Percentiles rank a stretch among this genome's conserved stretches.
Evolutionary conservation across 2,888 invertebrate species (phyloP).

Genomic region (Agrotis clavis): DNA sequence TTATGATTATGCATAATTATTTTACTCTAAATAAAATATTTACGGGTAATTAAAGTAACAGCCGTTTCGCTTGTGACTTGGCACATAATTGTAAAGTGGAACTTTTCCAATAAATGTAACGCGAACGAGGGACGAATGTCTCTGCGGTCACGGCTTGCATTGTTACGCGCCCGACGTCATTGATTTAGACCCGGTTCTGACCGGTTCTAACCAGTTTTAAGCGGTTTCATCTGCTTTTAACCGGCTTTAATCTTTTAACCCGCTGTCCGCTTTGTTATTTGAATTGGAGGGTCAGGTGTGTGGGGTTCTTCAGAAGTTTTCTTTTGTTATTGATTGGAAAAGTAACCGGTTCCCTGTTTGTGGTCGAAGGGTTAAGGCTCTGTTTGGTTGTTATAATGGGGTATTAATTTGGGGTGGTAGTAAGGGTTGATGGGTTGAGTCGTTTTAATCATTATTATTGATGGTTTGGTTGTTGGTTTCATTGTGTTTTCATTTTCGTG

Average conservation of each 20-base stretch:
- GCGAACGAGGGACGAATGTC: conserved; percentile 78
- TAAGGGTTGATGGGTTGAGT: conserved; percentile 30
- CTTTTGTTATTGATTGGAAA: conserved; percentile 69
- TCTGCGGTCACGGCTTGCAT: conserved; percentile 81
- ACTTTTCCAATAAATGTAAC: conserved; percentile 90
- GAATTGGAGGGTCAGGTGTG: conserved; percentile 69
- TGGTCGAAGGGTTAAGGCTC: conserved; percentile 58
- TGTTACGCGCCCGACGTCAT: conserved; percentile 78
- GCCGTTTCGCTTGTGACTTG: conserved; percentile 60
- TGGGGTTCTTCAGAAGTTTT: conserved; percentile 64
- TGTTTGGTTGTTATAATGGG: conserved; percentile 54
- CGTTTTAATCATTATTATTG: conserved; percentile 39
- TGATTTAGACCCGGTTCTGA: conserved; percentile 71
- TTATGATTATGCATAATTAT: too few relatives aligned
- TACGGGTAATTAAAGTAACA: neutral
- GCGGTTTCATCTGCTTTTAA: conserved; percentile 66
- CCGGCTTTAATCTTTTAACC: conserved; percentile 79
- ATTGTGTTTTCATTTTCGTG: neutral
- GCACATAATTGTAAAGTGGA: conserved; percentile 72
- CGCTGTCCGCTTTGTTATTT: conserved; percentile 66
- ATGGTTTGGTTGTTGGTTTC: conserved; percentile 11
- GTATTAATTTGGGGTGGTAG: conserved; percentile 44
- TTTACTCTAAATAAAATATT: neutral
- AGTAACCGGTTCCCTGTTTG: conserved; percentile 63
- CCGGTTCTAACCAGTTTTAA: conserved; percentile 64